Conservation (phyloP, 2,113 vertebrate genomes). For the Alethe castanea region DNA sequence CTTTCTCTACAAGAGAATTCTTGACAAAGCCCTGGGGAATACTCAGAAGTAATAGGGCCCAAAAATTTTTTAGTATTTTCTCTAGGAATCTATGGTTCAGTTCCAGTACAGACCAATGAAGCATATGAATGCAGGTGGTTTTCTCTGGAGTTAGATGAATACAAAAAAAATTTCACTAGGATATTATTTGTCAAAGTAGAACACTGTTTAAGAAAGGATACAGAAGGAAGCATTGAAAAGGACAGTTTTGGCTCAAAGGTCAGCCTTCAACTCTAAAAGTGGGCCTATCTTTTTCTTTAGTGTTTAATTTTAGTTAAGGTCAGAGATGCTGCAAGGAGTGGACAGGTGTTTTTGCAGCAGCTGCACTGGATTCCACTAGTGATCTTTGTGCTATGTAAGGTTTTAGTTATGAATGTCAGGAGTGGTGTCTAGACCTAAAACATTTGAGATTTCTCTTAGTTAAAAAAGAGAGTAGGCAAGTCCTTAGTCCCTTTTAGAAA, state of each 20-base stretch:
- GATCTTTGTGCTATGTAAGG: background rate
- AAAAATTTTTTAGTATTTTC: background rate
- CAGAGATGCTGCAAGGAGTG: background rate
- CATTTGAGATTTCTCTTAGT: background rate
- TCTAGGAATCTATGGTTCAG: background rate
- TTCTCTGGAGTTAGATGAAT: background rate
- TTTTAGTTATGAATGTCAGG: background rate
- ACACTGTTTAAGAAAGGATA: background rate
- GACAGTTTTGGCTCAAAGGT: background rate
- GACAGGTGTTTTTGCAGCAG: background rate
- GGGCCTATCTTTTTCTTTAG: background rate
- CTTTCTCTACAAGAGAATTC: background rate
- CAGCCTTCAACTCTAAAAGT: background rate
- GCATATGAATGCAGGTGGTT: background rate
- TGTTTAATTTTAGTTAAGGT: background rate
- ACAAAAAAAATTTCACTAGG: background rate
- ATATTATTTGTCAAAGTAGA: background rate
- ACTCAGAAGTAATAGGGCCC: background rate
- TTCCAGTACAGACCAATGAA: background rate
- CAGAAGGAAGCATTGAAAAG: background rate
- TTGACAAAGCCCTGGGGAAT: background rate
- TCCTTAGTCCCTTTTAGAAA: background rate
- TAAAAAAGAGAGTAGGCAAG: background rate
- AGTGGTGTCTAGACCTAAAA: background rate
- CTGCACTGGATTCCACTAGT: fast-evolving